Percentiles rank a stretch among this genome's conserved stretches.
These are phyloP conservation scores for Cryptoprocta ferox DNA, from an alignment of 2,797 vertebrate species.

Conservation along the genomic window DNA sequence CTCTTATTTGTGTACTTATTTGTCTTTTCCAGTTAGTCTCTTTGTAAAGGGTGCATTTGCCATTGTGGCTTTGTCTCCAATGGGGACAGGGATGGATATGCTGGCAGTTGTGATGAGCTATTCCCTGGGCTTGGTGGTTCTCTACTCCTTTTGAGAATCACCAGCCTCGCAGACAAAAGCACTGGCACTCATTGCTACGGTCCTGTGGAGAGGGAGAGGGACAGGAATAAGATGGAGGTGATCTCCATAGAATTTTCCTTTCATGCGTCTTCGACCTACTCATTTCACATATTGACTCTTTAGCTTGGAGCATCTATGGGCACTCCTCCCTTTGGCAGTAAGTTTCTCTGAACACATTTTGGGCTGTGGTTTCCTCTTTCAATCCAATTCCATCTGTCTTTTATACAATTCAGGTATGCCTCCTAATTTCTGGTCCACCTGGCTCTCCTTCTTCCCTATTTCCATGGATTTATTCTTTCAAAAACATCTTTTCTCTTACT, in stretches of 20 bases:
- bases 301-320: not conserved
- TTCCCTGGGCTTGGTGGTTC: not conserved
- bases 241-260: not conserved
- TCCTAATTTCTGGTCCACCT: not conserved
- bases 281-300: not conserved
- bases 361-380: not conserved
- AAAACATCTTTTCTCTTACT: conserved; percentile 2
- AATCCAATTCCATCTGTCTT: not conserved
- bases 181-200: not conserved
- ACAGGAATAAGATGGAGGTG: not conserved
- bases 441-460: not conserved
- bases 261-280: not conserved
- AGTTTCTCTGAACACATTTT: not conserved
- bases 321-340: not conserved
- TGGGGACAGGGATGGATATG: not conserved
- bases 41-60: not conserved
- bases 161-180: not conserved
- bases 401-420: not conserved
- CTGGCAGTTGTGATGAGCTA: not conserved
- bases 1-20: not conserved
- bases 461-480: not conserved
- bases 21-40: not conserved
- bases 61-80: not conserved
- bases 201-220: not conserved
- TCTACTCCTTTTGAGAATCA: not conserved